Percentiles rank a stretch among this genome's conserved stretches.
These are phyloP conservation scores for Dermochelys coriacea DNA, from an alignment of 2,797 vertebrate genomes.

Conservation along the genomic window DNA sequence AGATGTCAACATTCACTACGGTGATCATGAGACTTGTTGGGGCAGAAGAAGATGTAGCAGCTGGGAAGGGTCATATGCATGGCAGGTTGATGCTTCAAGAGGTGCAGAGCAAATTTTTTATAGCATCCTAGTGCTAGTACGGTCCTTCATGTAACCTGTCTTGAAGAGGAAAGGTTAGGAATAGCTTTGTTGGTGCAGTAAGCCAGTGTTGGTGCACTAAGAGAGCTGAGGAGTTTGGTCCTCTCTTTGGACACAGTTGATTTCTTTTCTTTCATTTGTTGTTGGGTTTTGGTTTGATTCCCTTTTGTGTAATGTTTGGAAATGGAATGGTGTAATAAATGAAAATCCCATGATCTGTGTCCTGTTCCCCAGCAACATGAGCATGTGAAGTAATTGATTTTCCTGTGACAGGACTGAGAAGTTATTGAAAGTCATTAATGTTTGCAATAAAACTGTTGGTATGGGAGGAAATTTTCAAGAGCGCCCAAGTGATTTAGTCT, in stretches of 20 bases:
- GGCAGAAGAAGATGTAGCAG: not conserved
- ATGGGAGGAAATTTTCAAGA: constrained; percentile 15
- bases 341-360: not conserved
- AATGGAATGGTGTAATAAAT: not conserved
- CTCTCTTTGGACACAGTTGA: not conserved
- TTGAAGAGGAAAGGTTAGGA: not conserved
- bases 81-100: not conserved
- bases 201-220: not conserved
- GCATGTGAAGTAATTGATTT: not conserved
- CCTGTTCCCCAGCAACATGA: not conserved
- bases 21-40: not conserved
- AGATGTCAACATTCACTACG: not conserved
- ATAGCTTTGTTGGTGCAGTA: no score
- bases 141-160: not conserved
- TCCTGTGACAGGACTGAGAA: constrained; percentile 28
- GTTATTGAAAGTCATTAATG: constrained; percentile 46
- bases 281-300: not conserved
- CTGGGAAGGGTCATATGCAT: not conserved
- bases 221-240: not conserved
- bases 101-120: not conserved
- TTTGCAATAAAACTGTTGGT: constrained; percentile 18
- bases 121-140: not conserved
- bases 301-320: not conserved
- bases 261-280: not conserved
- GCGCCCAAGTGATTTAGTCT: not conserved